Evolutionary conservation across 2,888 invertebrate species (phyloP).

Genomic region (Sarcophaga subvicina): DNA sequence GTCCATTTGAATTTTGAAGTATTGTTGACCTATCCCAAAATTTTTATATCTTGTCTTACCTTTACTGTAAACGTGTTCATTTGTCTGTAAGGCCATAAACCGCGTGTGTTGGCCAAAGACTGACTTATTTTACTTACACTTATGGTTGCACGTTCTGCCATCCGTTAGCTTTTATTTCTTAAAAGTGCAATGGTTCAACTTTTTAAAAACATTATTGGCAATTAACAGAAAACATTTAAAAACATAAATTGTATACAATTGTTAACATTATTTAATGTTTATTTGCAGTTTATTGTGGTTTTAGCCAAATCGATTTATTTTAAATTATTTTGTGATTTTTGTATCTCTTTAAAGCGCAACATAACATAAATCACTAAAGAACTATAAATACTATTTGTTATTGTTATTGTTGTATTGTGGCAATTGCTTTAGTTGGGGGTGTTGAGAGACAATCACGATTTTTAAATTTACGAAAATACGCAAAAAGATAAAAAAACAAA

Average conservation of each 20-base stretch:
- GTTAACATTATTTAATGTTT: slow-evolving; percentile 54
- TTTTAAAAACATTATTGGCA: slow-evolving; percentile 52
- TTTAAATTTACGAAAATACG: slow-evolving; percentile 69
- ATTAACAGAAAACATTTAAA: slow-evolving; percentile 52
- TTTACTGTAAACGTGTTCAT: too few species aligned
- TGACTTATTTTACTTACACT: slow-evolving; percentile 48
- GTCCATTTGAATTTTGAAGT: too few species aligned
- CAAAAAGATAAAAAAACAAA: slow-evolving; percentile 28
- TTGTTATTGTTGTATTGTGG: slow-evolving; percentile 7
- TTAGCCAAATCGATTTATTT: not conserved
- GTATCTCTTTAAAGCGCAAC: not conserved
- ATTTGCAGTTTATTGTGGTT: slow-evolving; percentile 7
- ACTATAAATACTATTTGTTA: slow-evolving; percentile 44
- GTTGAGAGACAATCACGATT: slow-evolving; percentile 69
- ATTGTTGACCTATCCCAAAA: too few species aligned
- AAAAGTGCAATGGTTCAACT: not conserved
- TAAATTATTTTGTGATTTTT: slow-evolving; percentile 33
- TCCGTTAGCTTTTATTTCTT: not conserved
- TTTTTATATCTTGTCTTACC: too few species aligned
- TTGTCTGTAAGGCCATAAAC: too few species aligned
- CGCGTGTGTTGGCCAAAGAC: not conserved
- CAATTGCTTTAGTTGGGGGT: slow-evolving; percentile 62
- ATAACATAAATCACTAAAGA: slow-evolving; percentile 25
- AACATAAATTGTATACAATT: slow-evolving; percentile 47
- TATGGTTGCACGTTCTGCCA: not conserved